phyloP scores from a whole-genome alignment of 1,140 invertebrate genomes.

The Sycophaga agraensis region DNA sequence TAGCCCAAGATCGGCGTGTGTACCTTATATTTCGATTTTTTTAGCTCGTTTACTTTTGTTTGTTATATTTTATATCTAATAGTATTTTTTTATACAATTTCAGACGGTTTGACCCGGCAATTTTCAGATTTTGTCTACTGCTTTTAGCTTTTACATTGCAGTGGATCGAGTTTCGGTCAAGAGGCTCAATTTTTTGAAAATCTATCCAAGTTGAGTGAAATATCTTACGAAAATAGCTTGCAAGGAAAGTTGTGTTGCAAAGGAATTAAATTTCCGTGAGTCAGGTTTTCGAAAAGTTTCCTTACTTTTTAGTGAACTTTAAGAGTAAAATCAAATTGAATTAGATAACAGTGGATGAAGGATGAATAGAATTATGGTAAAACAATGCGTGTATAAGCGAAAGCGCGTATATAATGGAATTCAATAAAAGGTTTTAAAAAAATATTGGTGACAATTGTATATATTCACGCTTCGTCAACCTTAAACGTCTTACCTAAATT shows the following conservation, averaged over 20 bases:
- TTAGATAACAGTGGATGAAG: not conserved
- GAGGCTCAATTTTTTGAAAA: constrained; percentile 6
- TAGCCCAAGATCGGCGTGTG: constrained; percentile 48
- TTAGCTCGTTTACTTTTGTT: not conserved
- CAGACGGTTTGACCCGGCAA: constrained; percentile 31
- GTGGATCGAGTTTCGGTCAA: not conserved
- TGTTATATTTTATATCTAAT: constrained; percentile 29
- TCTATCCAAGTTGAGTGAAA: not conserved
- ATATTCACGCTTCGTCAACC: constrained; percentile 6
- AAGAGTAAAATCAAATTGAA: not conserved
- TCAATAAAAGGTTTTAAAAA: constrained; percentile 21
- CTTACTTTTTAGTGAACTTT: not conserved
- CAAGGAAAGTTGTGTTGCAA: not conserved
- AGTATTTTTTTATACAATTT: constrained; percentile 34
- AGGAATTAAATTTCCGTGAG: not conserved
- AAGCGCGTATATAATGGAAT: constrained; percentile 26
- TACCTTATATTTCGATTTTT: constrained; percentile 8
- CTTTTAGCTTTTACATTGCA: constrained; percentile 4
- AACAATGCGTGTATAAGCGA: constrained; percentile 11
- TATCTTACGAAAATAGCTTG: not conserved
- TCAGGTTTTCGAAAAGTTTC: not conserved
- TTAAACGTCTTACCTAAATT: constrained; percentile 14
- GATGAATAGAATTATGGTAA: not conserved
- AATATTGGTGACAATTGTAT: constrained; percentile 24
- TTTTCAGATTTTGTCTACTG: constrained; percentile 13